Evolutionary conservation across 2,113 vertebrate genomes (phyloP).

Genomic region (Periophthalmus modestus): DNA sequence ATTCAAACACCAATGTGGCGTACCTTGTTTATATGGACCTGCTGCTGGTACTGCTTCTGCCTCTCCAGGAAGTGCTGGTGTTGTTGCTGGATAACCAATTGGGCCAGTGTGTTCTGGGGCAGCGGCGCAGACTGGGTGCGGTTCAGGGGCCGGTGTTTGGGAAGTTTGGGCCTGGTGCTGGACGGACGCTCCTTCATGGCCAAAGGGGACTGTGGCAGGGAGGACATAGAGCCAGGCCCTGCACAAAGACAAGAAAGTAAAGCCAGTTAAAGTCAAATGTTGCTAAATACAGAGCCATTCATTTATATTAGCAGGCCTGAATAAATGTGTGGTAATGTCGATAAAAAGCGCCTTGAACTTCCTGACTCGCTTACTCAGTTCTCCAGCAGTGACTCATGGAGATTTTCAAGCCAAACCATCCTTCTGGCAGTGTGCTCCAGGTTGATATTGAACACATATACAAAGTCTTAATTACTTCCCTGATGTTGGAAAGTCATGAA

Average conservation of each 20-base stretch:
- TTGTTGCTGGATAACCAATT: slow-evolving; percentile 97
- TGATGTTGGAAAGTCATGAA: background rate
- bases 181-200: slow-evolving; percentile 87
- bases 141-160: slow-evolving; percentile 93
- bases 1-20: slow-evolving; percentile 34
- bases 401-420: no score
- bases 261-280: background rate
- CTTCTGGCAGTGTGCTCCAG: no score
- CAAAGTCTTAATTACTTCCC: background rate
- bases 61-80: slow-evolving; percentile 98
- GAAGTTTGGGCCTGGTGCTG: slow-evolving; percentile 87
- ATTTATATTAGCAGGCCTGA: background rate
- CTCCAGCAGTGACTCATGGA: no score
- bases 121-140: slow-evolving; percentile 95
- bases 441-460: no score
- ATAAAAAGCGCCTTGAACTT: background rate
- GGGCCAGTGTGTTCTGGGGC: slow-evolving; percentile 94
- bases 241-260: background rate
- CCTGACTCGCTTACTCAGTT: background rate
- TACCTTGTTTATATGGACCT: slow-evolving; percentile 98
- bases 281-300: background rate
- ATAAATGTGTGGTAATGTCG: background rate
- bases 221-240: slow-evolving; percentile 82
- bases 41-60: slow-evolving; percentile 97
- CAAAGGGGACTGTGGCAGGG: slow-evolving; percentile 90